These are phyloP conservation scores for Lutjanus erythropterus DNA, from an alignment of 2,113 vertebrate species.

Conservation along the genomic window DNA sequence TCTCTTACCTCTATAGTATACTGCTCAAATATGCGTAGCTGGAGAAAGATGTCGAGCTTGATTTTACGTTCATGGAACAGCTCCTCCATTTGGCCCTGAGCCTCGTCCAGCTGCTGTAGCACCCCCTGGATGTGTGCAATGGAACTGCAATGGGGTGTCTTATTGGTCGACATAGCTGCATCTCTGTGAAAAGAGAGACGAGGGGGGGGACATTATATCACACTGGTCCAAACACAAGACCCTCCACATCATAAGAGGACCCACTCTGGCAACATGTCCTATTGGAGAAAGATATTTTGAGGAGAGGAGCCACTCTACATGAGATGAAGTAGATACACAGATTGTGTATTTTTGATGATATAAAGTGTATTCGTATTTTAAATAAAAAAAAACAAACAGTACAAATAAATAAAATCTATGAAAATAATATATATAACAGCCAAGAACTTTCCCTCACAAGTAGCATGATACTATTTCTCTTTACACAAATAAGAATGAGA, in stretches of 20 bases:
- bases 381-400: too few species aligned
- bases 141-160: constrained; percentile 96
- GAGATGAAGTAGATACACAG: too few species aligned
- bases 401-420: too few species aligned
- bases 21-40: constrained; percentile 97
- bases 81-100: constrained; percentile 98
- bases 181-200: constrained; percentile 85
- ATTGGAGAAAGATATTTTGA: not conserved
- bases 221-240: not conserved
- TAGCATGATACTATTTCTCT: not conserved
- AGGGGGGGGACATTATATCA: not conserved
- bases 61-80: constrained; percentile 98
- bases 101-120: constrained; percentile 97
- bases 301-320: not conserved
- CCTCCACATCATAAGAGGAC: too few species aligned
- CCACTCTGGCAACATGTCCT: too few species aligned
- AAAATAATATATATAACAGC: too few species aligned
- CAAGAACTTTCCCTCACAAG: not conserved
- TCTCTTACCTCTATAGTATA: constrained; percentile 94
- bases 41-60: constrained; percentile 97
- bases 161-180: constrained; percentile 95
- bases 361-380: too few species aligned
- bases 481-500: not conserved
- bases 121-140: constrained; percentile 98
- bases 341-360: not conserved